Conservation (phyloP, 2,113 vertebrate species). For the Lasiurus cinereus region DNA sequence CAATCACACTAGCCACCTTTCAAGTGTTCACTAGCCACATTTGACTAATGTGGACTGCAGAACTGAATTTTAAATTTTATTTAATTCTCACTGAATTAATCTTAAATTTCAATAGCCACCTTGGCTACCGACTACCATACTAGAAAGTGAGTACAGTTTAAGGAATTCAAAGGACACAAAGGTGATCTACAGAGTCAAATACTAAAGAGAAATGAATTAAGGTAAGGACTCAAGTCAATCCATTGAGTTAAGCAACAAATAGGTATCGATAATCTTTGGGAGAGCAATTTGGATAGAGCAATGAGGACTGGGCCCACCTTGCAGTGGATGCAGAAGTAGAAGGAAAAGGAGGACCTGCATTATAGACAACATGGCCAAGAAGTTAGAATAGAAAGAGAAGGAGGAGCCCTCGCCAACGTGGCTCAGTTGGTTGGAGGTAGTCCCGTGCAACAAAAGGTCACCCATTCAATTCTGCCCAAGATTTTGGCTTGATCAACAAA, state of each 20-base stretch:
- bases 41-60: background rate
- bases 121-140: background rate
- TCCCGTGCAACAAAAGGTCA: too few relatives aligned
- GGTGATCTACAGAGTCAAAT: background rate
- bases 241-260: background rate
- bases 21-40: background rate
- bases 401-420: too few relatives aligned
- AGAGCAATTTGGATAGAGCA: background rate
- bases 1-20: background rate
- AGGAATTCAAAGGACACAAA: background rate
- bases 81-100: background rate
- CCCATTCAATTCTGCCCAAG: too few relatives aligned
- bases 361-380: background rate
- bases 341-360: too few relatives aligned
- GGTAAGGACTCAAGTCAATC: background rate
- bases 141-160: background rate
- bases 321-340: rapidly evolving
- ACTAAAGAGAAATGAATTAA: background rate
- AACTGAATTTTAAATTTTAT: background rate
- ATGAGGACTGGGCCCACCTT: background rate
- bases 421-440: too few relatives aligned
- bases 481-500: too few relatives aligned
- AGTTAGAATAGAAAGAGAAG: background rate
- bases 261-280: background rate
- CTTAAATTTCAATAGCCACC: background rate